phyloP scores from a whole-genome alignment of 1,140 invertebrate species.

The Atta colombica region DNA sequence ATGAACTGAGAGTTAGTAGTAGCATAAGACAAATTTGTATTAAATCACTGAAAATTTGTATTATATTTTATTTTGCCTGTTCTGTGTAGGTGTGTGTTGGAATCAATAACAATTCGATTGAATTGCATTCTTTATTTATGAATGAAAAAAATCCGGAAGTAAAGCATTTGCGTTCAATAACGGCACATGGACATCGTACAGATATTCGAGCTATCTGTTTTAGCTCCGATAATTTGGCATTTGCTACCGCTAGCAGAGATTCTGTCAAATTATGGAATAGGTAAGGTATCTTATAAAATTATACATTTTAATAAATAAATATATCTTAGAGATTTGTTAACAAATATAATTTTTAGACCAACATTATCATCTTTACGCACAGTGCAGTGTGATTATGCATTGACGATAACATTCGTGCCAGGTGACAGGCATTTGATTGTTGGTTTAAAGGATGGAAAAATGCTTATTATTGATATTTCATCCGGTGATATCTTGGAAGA shows the following conservation, averaged over 20 bases:
- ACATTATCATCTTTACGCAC: slow-evolving; percentile 95
- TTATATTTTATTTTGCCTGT: slow-evolving; percentile 41
- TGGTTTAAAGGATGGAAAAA: slow-evolving; percentile 94
- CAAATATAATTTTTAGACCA: slow-evolving; percentile 86
- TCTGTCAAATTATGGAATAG: slow-evolving; percentile 98
- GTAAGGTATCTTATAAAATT: slow-evolving; percentile 82
- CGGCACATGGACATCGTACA: slow-evolving; percentile 93
- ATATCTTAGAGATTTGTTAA: slow-evolving; percentile 46
- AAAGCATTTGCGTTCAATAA: slow-evolving; percentile 84
- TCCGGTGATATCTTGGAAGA: slow-evolving; percentile 92
- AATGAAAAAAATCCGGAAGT: slow-evolving; percentile 87
- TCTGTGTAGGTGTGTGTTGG: slow-evolving; percentile 85
- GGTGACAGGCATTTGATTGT: slow-evolving; percentile 96
- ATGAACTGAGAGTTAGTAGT: slow-evolving; percentile 89
- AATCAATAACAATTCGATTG: slow-evolving; percentile 90
- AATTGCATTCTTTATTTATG: slow-evolving; percentile 88
- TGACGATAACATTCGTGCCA: slow-evolving; percentile 94
- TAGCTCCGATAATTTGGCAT: slow-evolving; percentile 95
- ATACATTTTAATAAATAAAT: slow-evolving; percentile 6
- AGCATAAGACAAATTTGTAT: slow-evolving; percentile 15
- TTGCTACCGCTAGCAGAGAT: slow-evolving; percentile 94
- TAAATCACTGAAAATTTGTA: not conserved
- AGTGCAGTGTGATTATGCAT: slow-evolving; percentile 89
- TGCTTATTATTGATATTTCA: slow-evolving; percentile 96
- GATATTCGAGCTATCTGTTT: slow-evolving; percentile 95